phyloP scores from a whole-genome alignment of 2,797 vertebrate species.

The Danio tinwini region DNA sequence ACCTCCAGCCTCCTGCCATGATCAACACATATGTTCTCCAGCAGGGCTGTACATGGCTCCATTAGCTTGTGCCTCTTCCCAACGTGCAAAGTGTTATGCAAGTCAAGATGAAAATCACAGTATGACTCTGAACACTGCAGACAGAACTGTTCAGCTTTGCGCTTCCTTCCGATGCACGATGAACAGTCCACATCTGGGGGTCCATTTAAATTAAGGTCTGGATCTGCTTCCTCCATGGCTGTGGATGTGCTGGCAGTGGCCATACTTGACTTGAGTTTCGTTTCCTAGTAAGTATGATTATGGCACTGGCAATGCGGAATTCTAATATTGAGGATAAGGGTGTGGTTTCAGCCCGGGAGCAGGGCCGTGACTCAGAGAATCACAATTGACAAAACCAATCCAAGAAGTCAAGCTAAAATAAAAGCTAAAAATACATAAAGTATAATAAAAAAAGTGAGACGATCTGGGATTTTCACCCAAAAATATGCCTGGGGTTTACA shows the following conservation, averaged over 20 bases:
- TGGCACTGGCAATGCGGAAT: slow-evolving; percentile 9
- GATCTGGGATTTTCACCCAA: too few species aligned
- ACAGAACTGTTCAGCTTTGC: slow-evolving; percentile 52
- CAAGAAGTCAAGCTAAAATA: neutral
- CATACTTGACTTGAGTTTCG: slow-evolving; percentile 34
- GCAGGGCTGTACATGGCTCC: neutral
- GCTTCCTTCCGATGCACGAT: slow-evolving; percentile 44
- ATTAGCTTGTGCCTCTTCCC: slow-evolving; percentile 52
- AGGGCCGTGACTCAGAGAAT: slow-evolving; percentile 44
- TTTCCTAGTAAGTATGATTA: slow-evolving; percentile 35
- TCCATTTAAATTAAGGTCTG: slow-evolving; percentile 4
- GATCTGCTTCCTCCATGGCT: slow-evolving; percentile 38
- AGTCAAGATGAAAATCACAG: slow-evolving; percentile 39
- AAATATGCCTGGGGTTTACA: too few species aligned
- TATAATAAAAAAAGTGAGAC: too few species aligned
- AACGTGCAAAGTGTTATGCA: slow-evolving; percentile 38
- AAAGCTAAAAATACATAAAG: neutral
- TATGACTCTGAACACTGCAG: slow-evolving; percentile 44
- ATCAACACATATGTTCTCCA: slow-evolving; percentile 55
- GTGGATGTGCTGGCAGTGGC: neutral
- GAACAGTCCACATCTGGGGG: slow-evolving; percentile 39
- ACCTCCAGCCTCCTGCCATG: slow-evolving; percentile 85
- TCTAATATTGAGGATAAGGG: slow-evolving; percentile 1
- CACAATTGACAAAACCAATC: slow-evolving; percentile 15
- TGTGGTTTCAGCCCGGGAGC: slow-evolving; percentile 14